A percentile compares a stretch with the other conserved stretches of the same genome.
Evolutionary conservation across 2,797 vertebrate species (phyloP).

Genomic region (Nyctibius grandis): DNA sequence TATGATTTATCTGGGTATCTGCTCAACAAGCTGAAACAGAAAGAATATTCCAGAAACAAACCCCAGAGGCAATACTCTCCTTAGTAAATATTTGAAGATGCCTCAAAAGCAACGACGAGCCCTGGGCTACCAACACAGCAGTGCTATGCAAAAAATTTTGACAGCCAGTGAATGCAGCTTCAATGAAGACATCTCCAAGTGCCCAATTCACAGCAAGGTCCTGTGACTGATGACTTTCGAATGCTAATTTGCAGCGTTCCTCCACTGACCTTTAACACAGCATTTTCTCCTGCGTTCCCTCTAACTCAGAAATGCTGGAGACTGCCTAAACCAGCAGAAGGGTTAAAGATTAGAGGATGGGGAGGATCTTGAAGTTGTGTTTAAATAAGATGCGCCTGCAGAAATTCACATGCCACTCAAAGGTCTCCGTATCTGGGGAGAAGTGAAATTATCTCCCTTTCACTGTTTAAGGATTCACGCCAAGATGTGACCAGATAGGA

Average conservation of each 20-base stretch:
- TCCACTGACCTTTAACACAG: neutral
- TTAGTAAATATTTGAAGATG: slow-evolving; percentile 25
- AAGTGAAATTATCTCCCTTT: neutral
- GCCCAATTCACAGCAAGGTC: neutral
- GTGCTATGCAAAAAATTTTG: neutral
- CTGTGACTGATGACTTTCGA: neutral
- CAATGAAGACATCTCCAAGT: neutral
- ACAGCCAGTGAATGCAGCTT: neutral
- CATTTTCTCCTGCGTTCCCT: neutral
- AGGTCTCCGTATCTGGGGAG: neutral
- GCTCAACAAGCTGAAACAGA: neutral
- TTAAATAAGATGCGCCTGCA: neutral
- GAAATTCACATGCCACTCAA: neutral
- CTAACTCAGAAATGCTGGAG: neutral
- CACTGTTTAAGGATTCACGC: neutral
- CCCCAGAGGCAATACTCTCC: neutral
- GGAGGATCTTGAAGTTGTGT: neutral
- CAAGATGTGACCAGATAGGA: neutral
- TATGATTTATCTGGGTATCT: neutral
- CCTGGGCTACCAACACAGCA: neutral
- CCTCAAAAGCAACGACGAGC: slow-evolving; percentile 20
- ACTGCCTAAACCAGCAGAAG: neutral
- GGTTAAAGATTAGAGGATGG: neutral
- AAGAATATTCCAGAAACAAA: neutral
- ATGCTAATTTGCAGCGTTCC: neutral